Evolutionary conservation across 2,888 invertebrate genomes (phyloP).

Genomic region (Bursaphelenchus okinawaensis): DNA sequence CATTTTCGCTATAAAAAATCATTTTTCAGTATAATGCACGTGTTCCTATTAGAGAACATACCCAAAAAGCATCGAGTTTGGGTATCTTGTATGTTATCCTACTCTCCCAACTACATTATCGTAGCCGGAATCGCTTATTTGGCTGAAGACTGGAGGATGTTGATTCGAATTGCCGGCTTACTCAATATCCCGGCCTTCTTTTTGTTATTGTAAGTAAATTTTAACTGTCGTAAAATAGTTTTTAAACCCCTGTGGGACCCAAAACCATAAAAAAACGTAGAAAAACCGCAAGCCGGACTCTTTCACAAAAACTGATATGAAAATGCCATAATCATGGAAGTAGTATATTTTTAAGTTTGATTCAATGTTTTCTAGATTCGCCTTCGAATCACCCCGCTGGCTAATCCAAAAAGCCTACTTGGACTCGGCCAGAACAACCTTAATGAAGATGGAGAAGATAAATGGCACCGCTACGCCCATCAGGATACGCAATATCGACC

Average conservation of each 20-base stretch:
- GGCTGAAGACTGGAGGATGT: conserved; percentile 23
- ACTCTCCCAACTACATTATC: conserved; percentile 50
- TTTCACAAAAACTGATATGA: too few relatives aligned
- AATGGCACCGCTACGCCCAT: conserved; percentile 26
- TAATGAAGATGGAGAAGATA: conserved; percentile 23
- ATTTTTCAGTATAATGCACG: conserved; percentile 35
- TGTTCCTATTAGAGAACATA: conserved; percentile 49
- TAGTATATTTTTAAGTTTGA: too few relatives aligned
- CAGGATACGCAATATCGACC: conserved; percentile 21
- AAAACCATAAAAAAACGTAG: too few relatives aligned
- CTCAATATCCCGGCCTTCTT: conserved; percentile 25
- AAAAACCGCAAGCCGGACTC: too few relatives aligned
- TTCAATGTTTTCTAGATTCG: conserved; percentile 14
- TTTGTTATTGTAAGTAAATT: conserved; percentile 14
- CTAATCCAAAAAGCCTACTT: conserved; percentile 32
- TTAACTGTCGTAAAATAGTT: too few relatives aligned
- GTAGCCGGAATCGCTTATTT: conserved; percentile 39
- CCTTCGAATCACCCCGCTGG: conserved; percentile 32
- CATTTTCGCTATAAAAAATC: background rate
- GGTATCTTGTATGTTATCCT: conserved; percentile 37
- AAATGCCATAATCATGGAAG: too few relatives aligned
- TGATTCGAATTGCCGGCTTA: conserved; percentile 13
- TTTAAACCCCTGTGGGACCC: too few relatives aligned
- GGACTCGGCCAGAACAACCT: conserved; percentile 19
- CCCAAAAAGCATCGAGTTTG: conserved; percentile 47